Conservation (phyloP, 1,140 invertebrate genomes). For the Ditylenchus dipsaci region DNA sequence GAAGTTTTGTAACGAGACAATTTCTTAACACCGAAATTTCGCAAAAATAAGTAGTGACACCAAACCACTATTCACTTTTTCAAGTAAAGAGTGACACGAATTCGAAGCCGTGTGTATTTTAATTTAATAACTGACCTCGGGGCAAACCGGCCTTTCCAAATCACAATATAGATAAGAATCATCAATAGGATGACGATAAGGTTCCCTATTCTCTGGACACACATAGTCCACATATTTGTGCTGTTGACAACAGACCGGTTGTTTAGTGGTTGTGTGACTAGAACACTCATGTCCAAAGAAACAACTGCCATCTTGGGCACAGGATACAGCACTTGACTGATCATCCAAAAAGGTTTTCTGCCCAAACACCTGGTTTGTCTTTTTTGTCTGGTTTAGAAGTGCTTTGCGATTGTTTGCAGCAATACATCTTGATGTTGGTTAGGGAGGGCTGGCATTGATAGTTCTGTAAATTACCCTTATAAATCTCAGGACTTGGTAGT, state of each 20-base stretch:
- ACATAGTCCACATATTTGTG: constrained; percentile 6
- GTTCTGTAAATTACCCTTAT: constrained; percentile 2
- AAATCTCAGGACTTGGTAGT: neutral
- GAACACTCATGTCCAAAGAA: constrained; percentile 27
- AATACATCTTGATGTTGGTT: constrained; percentile 34
- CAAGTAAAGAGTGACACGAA: no score
- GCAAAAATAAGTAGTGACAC: no score
- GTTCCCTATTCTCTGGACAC: constrained; percentile 20
- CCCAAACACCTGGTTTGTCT: neutral
- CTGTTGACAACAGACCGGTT: constrained; percentile 19
- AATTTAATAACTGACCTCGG: neutral
- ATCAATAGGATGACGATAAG: neutral
- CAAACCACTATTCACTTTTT: no score
- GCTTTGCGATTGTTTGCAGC: constrained; percentile 26
- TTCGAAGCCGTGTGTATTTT: no score
- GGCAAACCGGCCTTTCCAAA: neutral
- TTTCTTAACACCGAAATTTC: no score
- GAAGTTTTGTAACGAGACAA: no score
- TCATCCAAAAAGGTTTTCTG: neutral
- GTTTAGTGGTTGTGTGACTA: constrained; percentile 15
- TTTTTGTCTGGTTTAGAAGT: neutral
- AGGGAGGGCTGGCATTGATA: constrained; percentile 31
- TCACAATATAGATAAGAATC: neutral
- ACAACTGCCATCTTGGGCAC: neutral
- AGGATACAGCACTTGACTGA: constrained; percentile 3